Evolutionary conservation across 2,113 vertebrate genomes (phyloP).

Genomic region (Astatoreochromis straeleni): DNA sequence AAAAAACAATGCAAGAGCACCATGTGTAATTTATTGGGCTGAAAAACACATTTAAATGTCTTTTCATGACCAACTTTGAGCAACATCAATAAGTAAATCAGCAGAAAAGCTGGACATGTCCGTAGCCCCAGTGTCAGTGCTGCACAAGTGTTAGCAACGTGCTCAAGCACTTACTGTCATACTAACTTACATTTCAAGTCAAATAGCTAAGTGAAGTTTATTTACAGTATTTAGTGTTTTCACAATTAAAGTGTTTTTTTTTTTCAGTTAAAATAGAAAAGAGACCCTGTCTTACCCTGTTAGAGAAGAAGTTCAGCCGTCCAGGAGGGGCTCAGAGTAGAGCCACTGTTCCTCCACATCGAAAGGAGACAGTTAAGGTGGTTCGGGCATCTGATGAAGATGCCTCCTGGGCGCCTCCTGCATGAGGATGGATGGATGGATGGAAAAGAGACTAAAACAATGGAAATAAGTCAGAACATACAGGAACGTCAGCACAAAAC

Average conservation of each 20-base stretch:
- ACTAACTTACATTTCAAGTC: not conserved
- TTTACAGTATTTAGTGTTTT: not conserved
- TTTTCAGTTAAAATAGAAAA: not conserved
- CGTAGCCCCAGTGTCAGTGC: not conserved
- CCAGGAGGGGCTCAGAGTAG: not conserved
- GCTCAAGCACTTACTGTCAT: not conserved
- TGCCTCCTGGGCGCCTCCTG: not conserved
- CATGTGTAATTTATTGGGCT: not conserved
- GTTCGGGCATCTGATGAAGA: not conserved
- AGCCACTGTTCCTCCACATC: not conserved
- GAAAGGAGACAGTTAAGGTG: not conserved
- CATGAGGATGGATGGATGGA: not conserved
- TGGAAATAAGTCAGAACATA: not conserved
- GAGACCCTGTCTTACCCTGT: not conserved
- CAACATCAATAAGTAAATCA: not conserved
- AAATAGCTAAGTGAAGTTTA: not conserved
- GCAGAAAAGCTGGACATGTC: not conserved
- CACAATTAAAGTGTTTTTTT: rapidly evolving
- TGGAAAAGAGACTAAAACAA: not conserved
- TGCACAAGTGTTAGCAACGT: rapidly evolving
- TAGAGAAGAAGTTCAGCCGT: not conserved
- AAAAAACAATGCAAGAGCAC: not conserved
- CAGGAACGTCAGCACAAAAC: not conserved
- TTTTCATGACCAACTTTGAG: not conserved
- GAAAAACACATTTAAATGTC: not conserved